A percentile compares a stretch with the other conserved stretches of the same genome.
These are phyloP conservation scores for Antechinus flavipes DNA, from an alignment of 2,113 vertebrate species.

Conservation along the genomic window DNA sequence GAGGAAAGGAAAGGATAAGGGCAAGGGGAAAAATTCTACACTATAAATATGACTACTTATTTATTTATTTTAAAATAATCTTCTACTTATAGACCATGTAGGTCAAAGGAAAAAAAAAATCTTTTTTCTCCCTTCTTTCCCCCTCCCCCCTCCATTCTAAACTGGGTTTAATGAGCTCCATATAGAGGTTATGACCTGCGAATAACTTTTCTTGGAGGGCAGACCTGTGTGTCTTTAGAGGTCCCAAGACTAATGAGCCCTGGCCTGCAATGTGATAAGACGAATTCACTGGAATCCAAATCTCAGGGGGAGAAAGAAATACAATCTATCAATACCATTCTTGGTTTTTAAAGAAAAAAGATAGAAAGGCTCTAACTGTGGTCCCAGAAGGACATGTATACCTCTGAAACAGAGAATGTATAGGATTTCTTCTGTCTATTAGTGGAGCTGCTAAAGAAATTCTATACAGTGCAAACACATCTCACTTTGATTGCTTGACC, in stretches of 20 bases:
- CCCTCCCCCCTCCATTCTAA: background rate
- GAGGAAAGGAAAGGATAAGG: background rate
- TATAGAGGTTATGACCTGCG: background rate
- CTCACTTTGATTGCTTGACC: background rate
- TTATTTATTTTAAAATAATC: background rate
- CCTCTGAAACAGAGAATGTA: conserved; percentile 13
- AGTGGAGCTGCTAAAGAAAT: background rate
- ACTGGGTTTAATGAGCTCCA: background rate
- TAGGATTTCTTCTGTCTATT: conserved; percentile 4
- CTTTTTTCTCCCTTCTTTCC: too few relatives aligned
- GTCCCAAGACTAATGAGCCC: background rate
- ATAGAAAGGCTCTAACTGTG: background rate
- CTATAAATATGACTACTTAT: background rate
- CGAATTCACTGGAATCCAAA: background rate
- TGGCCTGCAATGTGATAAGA: background rate
- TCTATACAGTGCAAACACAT: background rate
- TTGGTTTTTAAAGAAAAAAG: conserved; percentile 23
- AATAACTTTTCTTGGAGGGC: background rate
- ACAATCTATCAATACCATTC: background rate
- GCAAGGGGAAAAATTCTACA: background rate
- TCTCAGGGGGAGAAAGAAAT: background rate
- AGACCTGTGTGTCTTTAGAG: background rate
- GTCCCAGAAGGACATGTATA: background rate
- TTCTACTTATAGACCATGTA: background rate
- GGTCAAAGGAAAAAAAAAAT: background rate